A percentile compares a stretch with the other conserved stretches of the same genome.
phyloP scores from a whole-genome alignment of 2,888 invertebrate species.

The Polydrusus pterygomalis region DNA sequence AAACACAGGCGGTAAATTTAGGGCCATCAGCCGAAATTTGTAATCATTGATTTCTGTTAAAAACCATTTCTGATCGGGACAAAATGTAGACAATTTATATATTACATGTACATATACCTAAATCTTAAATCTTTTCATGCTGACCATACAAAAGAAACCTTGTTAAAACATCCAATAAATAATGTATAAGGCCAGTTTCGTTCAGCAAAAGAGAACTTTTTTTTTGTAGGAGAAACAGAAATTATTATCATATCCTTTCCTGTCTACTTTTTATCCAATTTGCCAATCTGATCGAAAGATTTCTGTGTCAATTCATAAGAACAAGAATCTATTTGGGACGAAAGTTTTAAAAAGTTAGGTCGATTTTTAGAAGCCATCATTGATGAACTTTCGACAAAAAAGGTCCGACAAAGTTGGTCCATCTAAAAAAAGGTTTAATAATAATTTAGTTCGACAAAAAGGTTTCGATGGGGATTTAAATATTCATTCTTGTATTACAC shows the following conservation, averaged over 20 bases:
- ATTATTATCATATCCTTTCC: conserved; percentile 14
- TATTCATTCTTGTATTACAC: conserved; percentile 16
- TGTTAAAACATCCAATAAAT: conserved; percentile 9
- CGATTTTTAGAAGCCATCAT: conserved; percentile 10
- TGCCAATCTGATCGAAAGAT: conserved; percentile 17
- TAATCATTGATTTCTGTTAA: too few relatives aligned
- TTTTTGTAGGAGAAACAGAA: conserved; percentile 6
- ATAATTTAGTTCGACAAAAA: conserved; percentile 28
- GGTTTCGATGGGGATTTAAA: conserved; percentile 17
- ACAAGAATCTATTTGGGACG: conserved; percentile 13
- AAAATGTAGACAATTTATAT: too few relatives aligned
- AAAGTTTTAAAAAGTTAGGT: conserved; percentile 19
- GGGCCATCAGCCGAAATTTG: too few relatives aligned
- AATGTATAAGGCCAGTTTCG: not conserved
- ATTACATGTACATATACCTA: too few relatives aligned
- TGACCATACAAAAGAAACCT: not conserved
- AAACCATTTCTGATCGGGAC: too few relatives aligned
- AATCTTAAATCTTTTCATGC: not conserved
- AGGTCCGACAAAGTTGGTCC: conserved; percentile 4
- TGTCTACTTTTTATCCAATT: conserved; percentile 17
- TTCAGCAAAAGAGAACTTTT: conserved; percentile 22
- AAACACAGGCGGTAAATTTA: too few relatives aligned
- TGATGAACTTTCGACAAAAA: not conserved
- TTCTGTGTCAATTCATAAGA: conserved; percentile 17
- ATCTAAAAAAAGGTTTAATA: conserved; percentile 30